Evolutionary conservation across 2,888 invertebrate genomes (phyloP), one percentile per base, ranked within the genome.

Genomic region (Andrena minutula): DNA sequence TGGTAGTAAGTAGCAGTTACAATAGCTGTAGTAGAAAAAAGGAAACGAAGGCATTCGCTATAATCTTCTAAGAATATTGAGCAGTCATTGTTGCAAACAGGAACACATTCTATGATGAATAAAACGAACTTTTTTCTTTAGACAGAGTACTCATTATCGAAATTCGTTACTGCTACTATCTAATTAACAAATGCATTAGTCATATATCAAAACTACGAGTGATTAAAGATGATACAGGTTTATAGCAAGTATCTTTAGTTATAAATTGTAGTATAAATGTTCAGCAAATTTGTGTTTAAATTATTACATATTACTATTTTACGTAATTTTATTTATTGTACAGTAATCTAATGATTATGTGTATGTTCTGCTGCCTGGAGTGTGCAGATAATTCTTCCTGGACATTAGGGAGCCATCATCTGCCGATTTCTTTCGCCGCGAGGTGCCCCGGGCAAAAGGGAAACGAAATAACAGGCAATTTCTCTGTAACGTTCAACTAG

Each of bases 341-440:
- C 88, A 91, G 86, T 91, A 90, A 86, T 91, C 92, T 93, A 92
- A 89, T 93, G 92, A 93, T 93, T 93, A 93, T 93, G 93, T 93
- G 89, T 92, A 90, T 87, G 88, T 89, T 87, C 85, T 81, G 87
- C 83, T 60, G 72, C 71, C 85, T 86, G 86, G 65, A 75, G 53
- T 82, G 91, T 90, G 89, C 89, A 84, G 82, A 89, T 88, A 84
- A 90, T 89, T 91, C 88, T 86, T 88, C 87, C 69, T 72, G 66
- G 49, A 73, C 41, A 56, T 81, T 65, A 60, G 49, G 58, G 68
- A 78, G 72, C 71, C 78, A 75, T 61, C 53, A 49, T 70, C 76
- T 69, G 26, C 60, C 30, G 6, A 16, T 41, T 51, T 7, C 58
- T 35, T 53, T 51, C n/a, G 53, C 60, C 53, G 41, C 47, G n/a